Conservation (phyloP, 2,797 vertebrate genomes). For the Aeoliscus strigatus region DNA sequence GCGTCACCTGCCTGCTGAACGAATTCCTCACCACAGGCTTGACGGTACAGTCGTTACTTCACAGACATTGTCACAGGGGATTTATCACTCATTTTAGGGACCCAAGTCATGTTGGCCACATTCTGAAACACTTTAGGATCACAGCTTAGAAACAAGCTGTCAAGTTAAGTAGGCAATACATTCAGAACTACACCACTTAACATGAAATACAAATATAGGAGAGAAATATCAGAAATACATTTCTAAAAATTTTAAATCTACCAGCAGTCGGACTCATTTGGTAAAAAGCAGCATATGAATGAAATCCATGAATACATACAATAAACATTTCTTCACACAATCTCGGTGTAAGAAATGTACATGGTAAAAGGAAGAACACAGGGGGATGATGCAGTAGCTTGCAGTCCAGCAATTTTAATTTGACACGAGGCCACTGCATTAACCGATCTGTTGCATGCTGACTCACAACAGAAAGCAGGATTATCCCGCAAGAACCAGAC, state of each 20-base stretch:
- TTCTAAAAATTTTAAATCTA: background rate
- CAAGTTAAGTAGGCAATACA: constrained; percentile 20
- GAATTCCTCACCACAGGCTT: constrained; percentile 30
- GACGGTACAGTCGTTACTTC: constrained; percentile 17
- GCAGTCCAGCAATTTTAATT: constrained; percentile 32
- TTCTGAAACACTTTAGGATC: constrained; percentile 13
- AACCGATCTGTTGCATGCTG: constrained; percentile 25
- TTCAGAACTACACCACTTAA: constrained; percentile 13
- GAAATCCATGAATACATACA: background rate
- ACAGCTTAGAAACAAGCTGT: constrained; percentile 26
- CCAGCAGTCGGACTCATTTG: background rate
- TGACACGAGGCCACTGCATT: constrained; percentile 24
- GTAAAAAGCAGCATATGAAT: constrained; percentile 1
- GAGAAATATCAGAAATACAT: background rate
- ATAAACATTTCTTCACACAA: background rate
- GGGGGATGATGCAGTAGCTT: constrained; percentile 18
- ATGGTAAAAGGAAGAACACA: constrained; percentile 8
- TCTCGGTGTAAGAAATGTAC: constrained; percentile 1
- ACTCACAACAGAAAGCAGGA: constrained; percentile 21
- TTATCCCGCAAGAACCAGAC: constrained; percentile 9
- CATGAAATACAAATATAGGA: constrained; percentile 10
- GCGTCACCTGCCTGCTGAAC: constrained; percentile 30
- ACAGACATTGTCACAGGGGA: constrained; percentile 30
- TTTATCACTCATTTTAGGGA: constrained; percentile 42
- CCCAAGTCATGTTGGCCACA: constrained; percentile 20